These are phyloP conservation scores for Allophyes oxyacanthae DNA, from an alignment of 2,888 invertebrate genomes.

Conservation along the genomic window DNA sequence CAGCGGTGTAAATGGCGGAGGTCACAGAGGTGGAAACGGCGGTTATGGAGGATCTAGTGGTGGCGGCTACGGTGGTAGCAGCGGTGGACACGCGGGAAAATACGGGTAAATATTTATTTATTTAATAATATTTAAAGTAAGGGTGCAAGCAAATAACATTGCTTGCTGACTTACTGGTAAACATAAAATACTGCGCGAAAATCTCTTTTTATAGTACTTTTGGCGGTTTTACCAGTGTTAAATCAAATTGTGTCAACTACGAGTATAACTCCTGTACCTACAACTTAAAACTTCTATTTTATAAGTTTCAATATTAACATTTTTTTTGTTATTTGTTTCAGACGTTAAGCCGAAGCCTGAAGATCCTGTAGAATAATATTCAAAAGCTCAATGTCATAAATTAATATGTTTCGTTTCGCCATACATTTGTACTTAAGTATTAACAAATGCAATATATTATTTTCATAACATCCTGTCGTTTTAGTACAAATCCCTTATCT, in stretches of 20 bases:
- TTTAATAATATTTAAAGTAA: neutral
- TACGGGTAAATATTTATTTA: slow-evolving; percentile 46
- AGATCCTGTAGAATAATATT: slow-evolving; percentile 26
- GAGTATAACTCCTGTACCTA: too few relatives aligned
- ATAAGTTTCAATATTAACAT: slow-evolving; percentile 1
- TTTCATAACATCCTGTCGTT: slow-evolving; percentile 17
- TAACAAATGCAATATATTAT: slow-evolving; percentile 43
- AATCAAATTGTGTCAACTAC: too few relatives aligned
- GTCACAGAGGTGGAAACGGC: slow-evolving; percentile 48
- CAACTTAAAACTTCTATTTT: too few relatives aligned
- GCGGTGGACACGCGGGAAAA: slow-evolving; percentile 59
- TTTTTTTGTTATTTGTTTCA: slow-evolving; percentile 64
- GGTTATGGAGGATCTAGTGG: slow-evolving; percentile 28
- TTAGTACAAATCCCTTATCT: slow-evolving; percentile 11
- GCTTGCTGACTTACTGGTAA: too few relatives aligned
- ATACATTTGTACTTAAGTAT: slow-evolving; percentile 58
- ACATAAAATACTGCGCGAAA: too few relatives aligned
- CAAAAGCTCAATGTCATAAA: slow-evolving; percentile 75
- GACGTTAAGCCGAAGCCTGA: slow-evolving; percentile 58
- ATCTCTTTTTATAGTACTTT: too few relatives aligned
- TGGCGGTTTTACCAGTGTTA: too few relatives aligned
- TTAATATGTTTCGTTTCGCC: slow-evolving; percentile 56
- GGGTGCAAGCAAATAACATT: too few relatives aligned
- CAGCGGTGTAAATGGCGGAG: slow-evolving; percentile 30
- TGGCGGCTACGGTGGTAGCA: slow-evolving; percentile 42